Percentiles rank a stretch among this genome's conserved stretches.
Evolutionary conservation across 2,888 invertebrate genomes (phyloP).

Genomic region (Meganola albula): DNA sequence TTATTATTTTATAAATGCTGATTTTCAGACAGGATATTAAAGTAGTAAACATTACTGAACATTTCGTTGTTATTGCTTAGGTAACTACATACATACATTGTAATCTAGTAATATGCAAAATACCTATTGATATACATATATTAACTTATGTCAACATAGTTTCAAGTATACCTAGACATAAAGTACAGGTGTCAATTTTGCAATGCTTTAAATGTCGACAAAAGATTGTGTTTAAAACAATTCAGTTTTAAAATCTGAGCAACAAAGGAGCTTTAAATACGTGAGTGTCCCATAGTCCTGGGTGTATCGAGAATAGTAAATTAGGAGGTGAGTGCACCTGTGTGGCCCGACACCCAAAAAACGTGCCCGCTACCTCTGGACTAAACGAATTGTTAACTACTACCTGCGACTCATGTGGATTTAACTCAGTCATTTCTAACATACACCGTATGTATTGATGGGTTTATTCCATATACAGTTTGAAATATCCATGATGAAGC

Average conservation of each 20-base stretch:
- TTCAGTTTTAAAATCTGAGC: conserved; percentile 32
- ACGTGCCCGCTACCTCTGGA: conserved; percentile 66
- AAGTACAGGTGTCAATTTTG: too few relatives aligned
- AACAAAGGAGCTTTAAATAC: conserved; percentile 57
- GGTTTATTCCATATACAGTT: neutral
- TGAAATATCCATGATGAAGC: neutral
- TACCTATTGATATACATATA: too few relatives aligned
- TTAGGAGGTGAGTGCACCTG: conserved; percentile 70
- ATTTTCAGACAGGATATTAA: too few relatives aligned
- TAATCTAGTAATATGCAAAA: too few relatives aligned
- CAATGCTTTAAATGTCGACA: too few relatives aligned
- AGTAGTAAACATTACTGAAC: too few relatives aligned
- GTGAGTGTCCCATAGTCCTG: conserved; percentile 43
- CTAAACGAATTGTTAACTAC: conserved; percentile 76
- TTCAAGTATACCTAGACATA: too few relatives aligned
- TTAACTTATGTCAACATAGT: too few relatives aligned
- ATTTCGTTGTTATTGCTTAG: too few relatives aligned
- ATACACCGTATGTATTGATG: conserved; percentile 40
- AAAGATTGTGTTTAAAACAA: too few relatives aligned
- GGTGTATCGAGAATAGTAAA: conserved; percentile 69
- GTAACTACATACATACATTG: too few relatives aligned
- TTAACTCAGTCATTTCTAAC: conserved; percentile 7
- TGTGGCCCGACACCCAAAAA: conserved; percentile 69
- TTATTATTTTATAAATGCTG: too few relatives aligned
- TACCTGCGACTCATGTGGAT: conserved; percentile 63